Evolutionary conservation across 2,797 vertebrate species (phyloP), one percentile per base, ranked within the genome.

Genomic region (Gouania willdenowi): DNA sequence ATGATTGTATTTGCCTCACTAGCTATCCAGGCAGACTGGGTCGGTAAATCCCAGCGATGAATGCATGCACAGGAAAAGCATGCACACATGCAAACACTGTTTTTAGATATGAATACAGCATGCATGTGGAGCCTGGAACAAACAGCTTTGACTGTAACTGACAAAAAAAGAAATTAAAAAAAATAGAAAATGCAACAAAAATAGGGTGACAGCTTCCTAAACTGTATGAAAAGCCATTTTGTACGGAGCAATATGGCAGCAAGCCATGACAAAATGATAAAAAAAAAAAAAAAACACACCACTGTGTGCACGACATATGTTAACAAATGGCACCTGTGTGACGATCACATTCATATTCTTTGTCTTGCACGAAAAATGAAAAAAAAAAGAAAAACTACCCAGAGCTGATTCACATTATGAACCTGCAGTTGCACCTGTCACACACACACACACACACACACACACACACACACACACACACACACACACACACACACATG

Each of bases 1-100:
- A 59, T 73, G 68, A 79, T 73, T 73, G 71, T 52, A 53, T 63
- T 54, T 62, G 60, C 39, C 60, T 70, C 47, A 14, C 60, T 31
- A n/a, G 42, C 44, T 60, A 33, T 62, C 39, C 14, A 29, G 48
- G 44, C 61, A 10, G 58, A 43, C 44, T 8, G 15, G 36, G 42
- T 68, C 57, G 29, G 59, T 67, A 66, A 61, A 73, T 52, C 11
- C 12, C 23, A 17, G 13, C 38, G 44, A 38, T 35, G 44, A 38
- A 55, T 12, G 36, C 51, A 39, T 20, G 36, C 51, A 39, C 20
- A 28, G 29, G 22, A 18, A 21, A 20, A 14, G 14, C 14, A 27
- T 14, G 40, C 41, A 53, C 19, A 24, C 24, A 51, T 44, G 29
- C 59, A 75, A 29, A 45, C 9, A 17, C 29, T n/a, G n/a, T n/a